These are phyloP conservation scores for Tiliacea aurago DNA, from an alignment of 2,888 invertebrate genomes.

Conservation along the genomic window DNA sequence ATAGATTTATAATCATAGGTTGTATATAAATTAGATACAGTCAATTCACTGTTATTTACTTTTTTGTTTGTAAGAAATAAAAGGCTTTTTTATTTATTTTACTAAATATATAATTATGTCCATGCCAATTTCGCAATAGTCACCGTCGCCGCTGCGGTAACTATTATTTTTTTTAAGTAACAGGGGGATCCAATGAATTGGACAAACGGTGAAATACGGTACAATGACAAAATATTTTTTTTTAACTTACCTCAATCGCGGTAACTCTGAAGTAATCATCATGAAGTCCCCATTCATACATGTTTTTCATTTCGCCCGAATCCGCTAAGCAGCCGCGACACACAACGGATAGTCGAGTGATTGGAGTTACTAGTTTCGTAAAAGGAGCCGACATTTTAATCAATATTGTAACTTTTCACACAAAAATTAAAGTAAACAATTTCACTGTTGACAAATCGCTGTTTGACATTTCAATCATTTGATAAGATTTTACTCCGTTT, in stretches of 20 bases:
- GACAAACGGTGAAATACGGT: background rate
- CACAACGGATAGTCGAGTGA: constrained; percentile 69
- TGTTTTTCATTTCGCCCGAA: constrained; percentile 84
- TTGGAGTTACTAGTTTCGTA: constrained; percentile 66
- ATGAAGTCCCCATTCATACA: constrained; percentile 79
- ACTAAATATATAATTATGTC: too few species aligned
- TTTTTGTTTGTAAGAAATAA: too few species aligned
- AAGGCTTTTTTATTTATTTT: too few species aligned
- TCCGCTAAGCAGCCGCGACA: constrained; percentile 83
- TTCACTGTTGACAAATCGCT: background rate
- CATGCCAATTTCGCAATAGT: background rate
- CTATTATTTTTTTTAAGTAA: too few species aligned
- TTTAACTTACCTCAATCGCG: constrained; percentile 76
- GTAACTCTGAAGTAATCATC: constrained; percentile 80
- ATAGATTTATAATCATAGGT: too few species aligned
- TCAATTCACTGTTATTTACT: too few species aligned
- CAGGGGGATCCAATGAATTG: background rate
- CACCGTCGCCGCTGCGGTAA: too few species aligned
- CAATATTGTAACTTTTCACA: background rate
- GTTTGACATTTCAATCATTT: constrained; percentile 22
- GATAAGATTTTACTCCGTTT: constrained; percentile 23
- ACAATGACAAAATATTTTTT: background rate
- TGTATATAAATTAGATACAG: too few species aligned
- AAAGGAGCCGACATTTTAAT: constrained; percentile 73
- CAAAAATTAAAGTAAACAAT: constrained; percentile 38